Percentiles rank a stretch among this genome's conserved stretches.
Evolutionary conservation across 2,797 vertebrate genomes (phyloP).

Genomic region (Smutsia gigantea): DNA sequence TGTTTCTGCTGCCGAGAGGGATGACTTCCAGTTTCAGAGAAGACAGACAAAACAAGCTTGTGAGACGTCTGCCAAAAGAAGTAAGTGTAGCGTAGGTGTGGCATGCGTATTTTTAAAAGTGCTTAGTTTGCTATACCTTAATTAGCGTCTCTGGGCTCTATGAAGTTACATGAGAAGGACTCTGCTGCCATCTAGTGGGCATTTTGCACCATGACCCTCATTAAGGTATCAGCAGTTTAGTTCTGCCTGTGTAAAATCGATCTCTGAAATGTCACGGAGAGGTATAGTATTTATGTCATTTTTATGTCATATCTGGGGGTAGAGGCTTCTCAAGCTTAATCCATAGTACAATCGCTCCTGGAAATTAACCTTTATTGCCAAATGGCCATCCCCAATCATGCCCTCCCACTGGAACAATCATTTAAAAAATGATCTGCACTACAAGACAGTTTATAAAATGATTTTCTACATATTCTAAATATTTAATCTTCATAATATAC

Average conservation of each 20-base stretch:
- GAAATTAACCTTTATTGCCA: neutral
- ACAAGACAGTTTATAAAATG: neutral
- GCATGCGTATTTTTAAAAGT: neutral
- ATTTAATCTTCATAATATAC: neutral
- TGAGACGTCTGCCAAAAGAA: neutral
- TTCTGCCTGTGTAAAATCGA: neutral
- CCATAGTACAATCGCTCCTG: neutral
- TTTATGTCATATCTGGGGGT: neutral
- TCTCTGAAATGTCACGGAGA: neutral
- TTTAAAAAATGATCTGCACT: neutral
- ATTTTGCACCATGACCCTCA: neutral
- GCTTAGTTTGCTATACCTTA: neutral
- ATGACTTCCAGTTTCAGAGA: neutral
- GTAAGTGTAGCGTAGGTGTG: neutral
- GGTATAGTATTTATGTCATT: neutral
- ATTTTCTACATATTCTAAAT: neutral
- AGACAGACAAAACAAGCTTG: neutral
- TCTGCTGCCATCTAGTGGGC: slow-evolving; percentile 84
- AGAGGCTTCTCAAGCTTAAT: neutral
- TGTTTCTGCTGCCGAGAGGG: neutral
- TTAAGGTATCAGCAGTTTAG: neutral
- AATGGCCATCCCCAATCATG: neutral
- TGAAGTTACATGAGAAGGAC: neutral
- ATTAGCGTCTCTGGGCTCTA: neutral
- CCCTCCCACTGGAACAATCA: neutral